Evolutionary conservation across 2,113 vertebrate species (phyloP).

Genomic region (Sigmodon hispidus): DNA sequence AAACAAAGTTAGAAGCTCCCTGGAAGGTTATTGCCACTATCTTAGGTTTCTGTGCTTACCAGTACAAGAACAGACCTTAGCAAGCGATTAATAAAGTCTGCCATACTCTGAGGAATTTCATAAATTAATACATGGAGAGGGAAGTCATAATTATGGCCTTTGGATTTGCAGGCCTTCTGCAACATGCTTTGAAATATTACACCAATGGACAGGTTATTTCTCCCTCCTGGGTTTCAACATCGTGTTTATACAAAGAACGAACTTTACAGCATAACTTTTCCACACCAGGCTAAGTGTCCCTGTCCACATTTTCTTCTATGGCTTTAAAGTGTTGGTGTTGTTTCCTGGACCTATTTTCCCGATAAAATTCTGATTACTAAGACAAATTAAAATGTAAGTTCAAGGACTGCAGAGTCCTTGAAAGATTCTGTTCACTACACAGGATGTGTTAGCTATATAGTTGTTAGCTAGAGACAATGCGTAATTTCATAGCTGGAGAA

Average conservation of each 20-base stretch:
- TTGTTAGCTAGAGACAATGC: not conserved
- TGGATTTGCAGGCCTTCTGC: conserved; percentile 55
- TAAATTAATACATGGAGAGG: not conserved
- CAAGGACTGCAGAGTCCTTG: not conserved
- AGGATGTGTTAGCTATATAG: not conserved
- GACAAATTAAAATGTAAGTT: conserved; percentile 53
- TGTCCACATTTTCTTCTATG: not conserved
- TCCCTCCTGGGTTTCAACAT: conserved; percentile 50
- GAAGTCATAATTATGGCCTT: conserved; percentile 57
- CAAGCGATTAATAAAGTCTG: not conserved
- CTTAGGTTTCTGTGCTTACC: not conserved
- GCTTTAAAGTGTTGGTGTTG: not conserved
- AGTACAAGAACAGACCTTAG: not conserved
- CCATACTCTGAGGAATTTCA: not conserved
- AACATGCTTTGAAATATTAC: conserved; percentile 68
- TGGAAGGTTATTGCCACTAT: not conserved
- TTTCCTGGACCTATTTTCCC: not conserved
- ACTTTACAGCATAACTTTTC: not conserved
- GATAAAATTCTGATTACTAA: conserved; percentile 28
- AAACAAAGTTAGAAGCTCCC: not conserved
- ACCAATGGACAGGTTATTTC: conserved; percentile 41
- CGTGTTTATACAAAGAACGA: conserved; percentile 7
- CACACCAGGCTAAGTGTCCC: not conserved
- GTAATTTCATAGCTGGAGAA: conserved; percentile 7
- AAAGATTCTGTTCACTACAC: not conserved